Evolutionary conservation across 2,888 invertebrate species (phyloP).

Genomic region (Oxycera nigricornis): DNA sequence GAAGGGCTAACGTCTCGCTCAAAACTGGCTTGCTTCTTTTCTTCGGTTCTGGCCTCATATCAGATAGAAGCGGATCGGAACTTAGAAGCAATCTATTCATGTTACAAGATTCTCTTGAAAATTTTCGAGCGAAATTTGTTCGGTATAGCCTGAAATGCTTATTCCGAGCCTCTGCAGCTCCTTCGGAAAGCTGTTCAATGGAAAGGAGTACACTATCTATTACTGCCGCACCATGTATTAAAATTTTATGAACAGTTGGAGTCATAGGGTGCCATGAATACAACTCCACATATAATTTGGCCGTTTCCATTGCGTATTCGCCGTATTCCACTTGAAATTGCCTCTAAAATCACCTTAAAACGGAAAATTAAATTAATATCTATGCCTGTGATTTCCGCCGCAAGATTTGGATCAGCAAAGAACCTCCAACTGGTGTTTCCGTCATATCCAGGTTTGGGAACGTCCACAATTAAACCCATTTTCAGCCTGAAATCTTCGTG

Average conservation of each 20-base stretch:
- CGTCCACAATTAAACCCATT: too few relatives aligned
- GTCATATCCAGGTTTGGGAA: too few relatives aligned
- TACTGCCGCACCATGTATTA: slow-evolving; percentile 49
- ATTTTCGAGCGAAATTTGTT: slow-evolving; percentile 48
- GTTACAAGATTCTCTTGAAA: slow-evolving; percentile 46
- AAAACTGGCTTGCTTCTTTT: neutral
- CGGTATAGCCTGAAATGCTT: slow-evolving; percentile 51
- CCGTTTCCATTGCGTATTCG: too few relatives aligned
- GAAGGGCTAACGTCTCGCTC: too few relatives aligned
- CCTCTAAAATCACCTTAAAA: too few relatives aligned
- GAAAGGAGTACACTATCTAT: slow-evolving; percentile 51
- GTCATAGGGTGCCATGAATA: slow-evolving; percentile 53
- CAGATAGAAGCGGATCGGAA: slow-evolving; percentile 44
- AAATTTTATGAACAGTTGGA: slow-evolving; percentile 51
- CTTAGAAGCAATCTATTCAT: slow-evolving; percentile 49
- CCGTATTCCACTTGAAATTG: too few relatives aligned
- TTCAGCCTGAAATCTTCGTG: too few relatives aligned
- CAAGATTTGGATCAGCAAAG: too few relatives aligned
- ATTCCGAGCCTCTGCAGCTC: slow-evolving; percentile 52
- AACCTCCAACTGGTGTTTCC: too few relatives aligned
- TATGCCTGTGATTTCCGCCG: too few relatives aligned
- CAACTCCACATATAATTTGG: slow-evolving; percentile 48
- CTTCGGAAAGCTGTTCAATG: slow-evolving; percentile 52
- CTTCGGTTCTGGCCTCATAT: neutral
- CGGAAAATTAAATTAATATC: too few relatives aligned